A percentile compares a stretch with the other conserved stretches of the same genome.
These are phyloP conservation scores for Empis livida DNA, from an alignment of 2,888 invertebrate species.

Conservation along the genomic window DNA sequence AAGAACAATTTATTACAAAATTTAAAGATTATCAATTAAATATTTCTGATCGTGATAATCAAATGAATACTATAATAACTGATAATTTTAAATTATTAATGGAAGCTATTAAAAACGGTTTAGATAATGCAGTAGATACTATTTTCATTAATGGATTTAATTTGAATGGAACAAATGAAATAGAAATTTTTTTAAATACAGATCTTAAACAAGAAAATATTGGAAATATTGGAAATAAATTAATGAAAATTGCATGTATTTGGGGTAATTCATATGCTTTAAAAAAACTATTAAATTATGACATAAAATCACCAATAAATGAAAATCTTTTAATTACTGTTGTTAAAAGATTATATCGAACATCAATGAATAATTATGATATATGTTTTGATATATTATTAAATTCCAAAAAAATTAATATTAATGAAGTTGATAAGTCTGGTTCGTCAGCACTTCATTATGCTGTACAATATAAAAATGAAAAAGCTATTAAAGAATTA, in stretches of 20 bases:
- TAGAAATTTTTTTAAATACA: too few species aligned
- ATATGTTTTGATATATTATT: slow-evolving; percentile 51
- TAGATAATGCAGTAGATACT: slow-evolving; percentile 39
- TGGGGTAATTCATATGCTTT: slow-evolving; percentile 38
- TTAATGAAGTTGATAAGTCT: slow-evolving; percentile 48
- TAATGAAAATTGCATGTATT: slow-evolving; percentile 49
- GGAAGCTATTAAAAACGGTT: slow-evolving; percentile 42
- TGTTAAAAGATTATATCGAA: slow-evolving; percentile 40
- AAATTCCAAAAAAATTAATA: slow-evolving; percentile 42
- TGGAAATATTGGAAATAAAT: slow-evolving; percentile 26
- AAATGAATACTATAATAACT: slow-evolving; percentile 22
- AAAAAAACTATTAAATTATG: slow-evolving; percentile 29
- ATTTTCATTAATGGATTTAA: slow-evolving; percentile 42
- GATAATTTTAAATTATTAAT: slow-evolving; percentile 22
- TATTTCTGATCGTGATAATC: slow-evolving; percentile 30
- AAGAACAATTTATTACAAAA: slow-evolving; percentile 42
- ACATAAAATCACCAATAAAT: slow-evolving; percentile 36
- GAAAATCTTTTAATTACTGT: slow-evolving; percentile 44
- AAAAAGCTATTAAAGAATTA: slow-evolving; percentile 47
- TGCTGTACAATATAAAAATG: slow-evolving; percentile 56
- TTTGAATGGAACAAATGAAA: slow-evolving; percentile 35
- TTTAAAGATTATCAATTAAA: slow-evolving; percentile 34
- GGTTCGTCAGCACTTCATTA: slow-evolving; percentile 62
- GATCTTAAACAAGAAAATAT: too few species aligned
- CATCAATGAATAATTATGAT: slow-evolving; percentile 42